Conservation (phyloP, 1,140 invertebrate genomes). For the Rhyzopertha dominica region DNA sequence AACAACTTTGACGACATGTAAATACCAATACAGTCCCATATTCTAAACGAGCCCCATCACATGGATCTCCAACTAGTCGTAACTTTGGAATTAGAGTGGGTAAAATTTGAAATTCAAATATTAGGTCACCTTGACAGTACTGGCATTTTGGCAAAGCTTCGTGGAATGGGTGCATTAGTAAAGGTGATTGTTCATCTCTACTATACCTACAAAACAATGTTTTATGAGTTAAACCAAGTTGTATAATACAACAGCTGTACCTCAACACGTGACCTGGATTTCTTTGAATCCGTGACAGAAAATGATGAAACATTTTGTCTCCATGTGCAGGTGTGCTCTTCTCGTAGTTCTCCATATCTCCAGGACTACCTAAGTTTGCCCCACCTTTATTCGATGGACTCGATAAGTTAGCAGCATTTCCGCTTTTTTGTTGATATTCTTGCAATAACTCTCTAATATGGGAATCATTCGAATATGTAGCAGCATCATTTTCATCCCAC, state of each 20-base stretch:
- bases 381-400: constrained; percentile 33
- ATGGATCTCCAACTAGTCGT: constrained; percentile 49
- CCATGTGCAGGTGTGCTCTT: constrained; percentile 71
- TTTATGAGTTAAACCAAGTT: neutral
- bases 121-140: constrained; percentile 65
- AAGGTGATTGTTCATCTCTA: constrained; percentile 57
- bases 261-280: constrained; percentile 78
- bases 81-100: constrained; percentile 71
- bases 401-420: constrained; percentile 36
- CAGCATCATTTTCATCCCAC: constrained; percentile 49
- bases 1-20: constrained; percentile 78
- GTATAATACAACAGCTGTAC: constrained; percentile 45
- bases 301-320: constrained; percentile 75
- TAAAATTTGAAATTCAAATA: constrained; percentile 77
- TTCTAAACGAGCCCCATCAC: constrained; percentile 55
- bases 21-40: constrained; percentile 78
- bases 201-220: constrained; percentile 55
- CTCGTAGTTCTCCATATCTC: constrained; percentile 65
- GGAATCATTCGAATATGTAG: constrained; percentile 40
- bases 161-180: constrained; percentile 60
- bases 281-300: constrained; percentile 63
- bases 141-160: constrained; percentile 55
- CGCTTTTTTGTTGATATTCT: constrained; percentile 58
- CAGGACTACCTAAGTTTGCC: constrained; percentile 26
- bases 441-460: constrained; percentile 60